phyloP scores from a whole-genome alignment of 2,113 vertebrate species.

The Oncorhynchus masou region DNA sequence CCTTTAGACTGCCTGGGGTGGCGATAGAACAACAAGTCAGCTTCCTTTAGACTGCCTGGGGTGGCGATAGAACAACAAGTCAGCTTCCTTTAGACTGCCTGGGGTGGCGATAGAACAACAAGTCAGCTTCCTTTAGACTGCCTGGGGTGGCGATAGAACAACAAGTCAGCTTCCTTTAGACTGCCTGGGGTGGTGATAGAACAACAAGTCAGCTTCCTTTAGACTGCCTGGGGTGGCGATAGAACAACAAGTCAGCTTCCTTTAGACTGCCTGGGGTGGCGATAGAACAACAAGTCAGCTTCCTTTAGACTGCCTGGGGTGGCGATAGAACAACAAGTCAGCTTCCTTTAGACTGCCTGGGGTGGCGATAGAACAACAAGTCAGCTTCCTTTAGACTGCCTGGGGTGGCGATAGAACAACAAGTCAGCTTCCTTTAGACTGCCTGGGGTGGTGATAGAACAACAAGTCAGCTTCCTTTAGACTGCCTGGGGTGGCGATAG shows the following conservation, averaged over 20 bases:
- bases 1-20: conserved; percentile 31
- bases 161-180: conserved; percentile 39
- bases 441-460: no score
- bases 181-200: no score
- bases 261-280: conserved; percentile 31
- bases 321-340: no score
- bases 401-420: no score
- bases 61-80: no score
- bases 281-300: conserved; percentile 40
- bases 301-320: conserved; percentile 31
- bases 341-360: conserved; percentile 34
- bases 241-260: conserved; percentile 38
- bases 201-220: conserved; percentile 38
- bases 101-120: no score
- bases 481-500: no score
- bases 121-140: conserved; percentile 40
- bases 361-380: no score
- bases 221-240: conserved; percentile 28
- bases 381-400: conserved; percentile 37
- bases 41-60: conserved; percentile 33
- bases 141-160: no score
- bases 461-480: conserved; percentile 40
- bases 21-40: no score
- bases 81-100: conserved; percentile 36
- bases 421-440: conserved; percentile 38